These are phyloP conservation scores for Aleiodes leptofemur DNA, from an alignment of 2,888 invertebrate genomes.

Conservation along the genomic window DNA sequence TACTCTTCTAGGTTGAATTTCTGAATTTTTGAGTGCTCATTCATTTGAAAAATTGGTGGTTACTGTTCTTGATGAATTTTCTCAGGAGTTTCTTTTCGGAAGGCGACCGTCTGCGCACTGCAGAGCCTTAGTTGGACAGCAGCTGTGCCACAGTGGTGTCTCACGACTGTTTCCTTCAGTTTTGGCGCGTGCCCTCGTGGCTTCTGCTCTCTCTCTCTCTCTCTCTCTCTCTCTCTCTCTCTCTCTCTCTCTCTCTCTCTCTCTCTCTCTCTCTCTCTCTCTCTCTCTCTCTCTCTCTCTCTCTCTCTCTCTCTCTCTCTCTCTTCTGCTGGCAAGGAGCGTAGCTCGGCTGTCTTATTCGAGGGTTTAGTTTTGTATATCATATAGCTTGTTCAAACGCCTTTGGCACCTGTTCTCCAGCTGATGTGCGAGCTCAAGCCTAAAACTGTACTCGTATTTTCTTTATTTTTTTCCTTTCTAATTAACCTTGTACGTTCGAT, in stretches of 20 bases:
- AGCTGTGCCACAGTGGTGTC: conserved; percentile 64
- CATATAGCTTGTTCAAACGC: conserved; percentile 55
- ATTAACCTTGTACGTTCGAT: neutral
- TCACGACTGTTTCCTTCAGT: conserved; percentile 67
- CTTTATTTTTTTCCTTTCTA: conserved; percentile 6
- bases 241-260: conserved; percentile 50
- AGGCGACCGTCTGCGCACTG: conserved; percentile 39
- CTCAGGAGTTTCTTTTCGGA: conserved; percentile 48
- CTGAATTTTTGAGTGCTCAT: conserved; percentile 13
- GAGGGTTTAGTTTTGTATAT: conserved; percentile 18
- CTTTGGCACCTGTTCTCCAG: conserved; percentile 73
- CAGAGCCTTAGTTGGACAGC: conserved; percentile 55
- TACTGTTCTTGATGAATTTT: conserved; percentile 50
- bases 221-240: conserved; percentile 51
- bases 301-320: conserved; percentile 51
- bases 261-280: conserved; percentile 51
- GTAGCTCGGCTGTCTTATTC: conserved; percentile 50
- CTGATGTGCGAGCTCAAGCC: conserved; percentile 68
- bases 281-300: conserved; percentile 51
- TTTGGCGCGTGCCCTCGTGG: conserved; percentile 69
- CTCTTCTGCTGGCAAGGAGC: conserved; percentile 53
- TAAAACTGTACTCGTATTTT: conserved; percentile 44
- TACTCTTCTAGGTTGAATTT: conserved; percentile 24
- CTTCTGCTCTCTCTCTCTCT: conserved; percentile 51
- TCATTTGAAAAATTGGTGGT: conserved; percentile 35